Conservation (phyloP, 2,888 invertebrate genomes). For the Caenorhabditis sinica region DNA sequence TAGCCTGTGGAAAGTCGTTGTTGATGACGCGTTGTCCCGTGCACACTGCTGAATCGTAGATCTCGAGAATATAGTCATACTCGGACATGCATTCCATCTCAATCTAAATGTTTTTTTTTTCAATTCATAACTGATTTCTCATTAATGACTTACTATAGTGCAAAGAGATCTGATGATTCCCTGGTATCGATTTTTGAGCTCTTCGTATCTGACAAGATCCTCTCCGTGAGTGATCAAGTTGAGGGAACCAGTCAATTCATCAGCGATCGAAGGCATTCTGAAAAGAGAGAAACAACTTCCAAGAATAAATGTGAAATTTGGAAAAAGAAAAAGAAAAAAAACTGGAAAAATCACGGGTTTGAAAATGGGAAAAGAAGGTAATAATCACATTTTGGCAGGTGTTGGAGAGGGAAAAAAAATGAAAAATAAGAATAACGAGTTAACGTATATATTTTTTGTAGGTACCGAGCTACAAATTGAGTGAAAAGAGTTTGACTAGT, state of each 20-base stretch:
- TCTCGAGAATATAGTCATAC: slow-evolving; percentile 41
- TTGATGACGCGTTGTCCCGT: slow-evolving; percentile 27
- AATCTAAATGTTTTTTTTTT: slow-evolving; percentile 34
- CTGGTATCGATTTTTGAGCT: background rate
- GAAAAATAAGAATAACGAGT: background rate
- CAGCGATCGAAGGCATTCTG: slow-evolving; percentile 5
- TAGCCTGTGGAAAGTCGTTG: slow-evolving; percentile 29
- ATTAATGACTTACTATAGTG: slow-evolving; percentile 20
- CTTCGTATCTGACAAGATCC: slow-evolving; percentile 1
- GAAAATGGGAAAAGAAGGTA: background rate
- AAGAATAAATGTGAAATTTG: no score
- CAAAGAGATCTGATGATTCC: background rate
- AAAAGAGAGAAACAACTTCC: no score
- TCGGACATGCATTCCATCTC: slow-evolving; percentile 54
- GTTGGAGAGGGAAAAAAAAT: background rate
- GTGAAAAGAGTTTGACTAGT: background rate
- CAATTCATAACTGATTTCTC: background rate
- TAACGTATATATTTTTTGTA: background rate
- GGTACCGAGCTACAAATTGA: background rate
- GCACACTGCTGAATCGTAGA: slow-evolving; percentile 28
- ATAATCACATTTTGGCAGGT: slow-evolving; percentile 8
- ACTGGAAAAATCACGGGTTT: background rate
- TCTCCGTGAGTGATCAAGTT: slow-evolving; percentile 27
- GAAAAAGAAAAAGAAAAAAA: background rate
- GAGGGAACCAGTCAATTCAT: slow-evolving; percentile 35